These are phyloP conservation scores for Brachypalpus laphriformis DNA, from an alignment of 2,888 invertebrate genomes.

Conservation along the genomic window DNA sequence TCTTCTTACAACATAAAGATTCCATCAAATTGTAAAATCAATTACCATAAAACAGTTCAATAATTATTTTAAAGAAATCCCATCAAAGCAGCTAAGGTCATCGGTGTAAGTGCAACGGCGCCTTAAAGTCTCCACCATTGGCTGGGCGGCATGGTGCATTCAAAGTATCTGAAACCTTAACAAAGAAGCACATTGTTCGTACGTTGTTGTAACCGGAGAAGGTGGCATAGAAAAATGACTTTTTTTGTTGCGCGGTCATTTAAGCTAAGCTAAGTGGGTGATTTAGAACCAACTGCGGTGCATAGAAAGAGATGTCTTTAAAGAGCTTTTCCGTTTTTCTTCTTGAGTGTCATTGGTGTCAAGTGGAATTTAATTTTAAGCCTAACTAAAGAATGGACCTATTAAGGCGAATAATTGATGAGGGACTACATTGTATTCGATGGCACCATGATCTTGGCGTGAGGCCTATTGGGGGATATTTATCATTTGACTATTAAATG, in stretches of 20 bases:
- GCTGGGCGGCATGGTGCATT: slow-evolving; percentile 1
- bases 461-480: not conserved
- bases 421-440: not conserved
- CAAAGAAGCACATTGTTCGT: slow-evolving; percentile 39
- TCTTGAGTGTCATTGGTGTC: slow-evolving; percentile 24
- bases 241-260: slow-evolving; percentile 38
- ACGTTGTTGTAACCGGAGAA: slow-evolving; percentile 29
- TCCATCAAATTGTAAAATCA: slow-evolving; percentile 46
- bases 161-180: slow-evolving; percentile 8
- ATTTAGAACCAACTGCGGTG: slow-evolving; percentile 11
- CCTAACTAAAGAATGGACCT: not conserved
- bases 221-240: slow-evolving; percentile 25
- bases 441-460: not conserved
- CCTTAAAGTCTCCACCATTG: slow-evolving; percentile 40
- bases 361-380: slow-evolving; percentile 39
- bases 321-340: slow-evolving; percentile 1
- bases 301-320: slow-evolving; percentile 21
- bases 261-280: slow-evolving; percentile 51
- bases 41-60: slow-evolving; percentile 65
- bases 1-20: not conserved
- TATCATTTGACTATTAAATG: not conserved
- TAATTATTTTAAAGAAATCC: slow-evolving; percentile 9
- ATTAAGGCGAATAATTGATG: not conserved
- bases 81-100: slow-evolving; percentile 1
- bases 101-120: slow-evolving; percentile 42